Base-by-base conservation (phyloP, 2,888 invertebrate species). In the Pilophorus perplexus region DNA sequence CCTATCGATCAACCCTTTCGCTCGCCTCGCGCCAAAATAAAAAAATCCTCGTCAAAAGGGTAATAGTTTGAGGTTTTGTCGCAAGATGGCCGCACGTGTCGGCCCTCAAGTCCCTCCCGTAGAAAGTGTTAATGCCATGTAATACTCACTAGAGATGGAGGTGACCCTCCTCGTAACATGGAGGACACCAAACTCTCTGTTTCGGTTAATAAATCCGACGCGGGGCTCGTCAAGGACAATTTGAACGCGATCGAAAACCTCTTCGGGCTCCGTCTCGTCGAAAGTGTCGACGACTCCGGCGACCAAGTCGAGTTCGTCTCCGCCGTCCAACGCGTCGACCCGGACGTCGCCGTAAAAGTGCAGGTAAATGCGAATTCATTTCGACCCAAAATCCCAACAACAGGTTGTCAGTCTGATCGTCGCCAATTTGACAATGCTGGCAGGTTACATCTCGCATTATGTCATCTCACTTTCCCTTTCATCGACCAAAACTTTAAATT, bases 51-150 rank as follows among this genome's bases (percentile, higher is more conserved):
- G n/a, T n/a, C n/a, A n/a, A n/a, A n/a, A n/a, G n/a, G n/a, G 42
- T 42, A 10, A 37, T 55, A 55, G 55, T 55, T 55, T 22, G 4
- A 8, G 22, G 12, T 16, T 22, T 38, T 18, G 38, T 55, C 55
- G 55, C 55, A 55, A 55, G 55, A 55, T 55, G 55, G 55, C 55
- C 38, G 38, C 16, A 54, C 16, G 54, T 28, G 54, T 18, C 22
- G 12, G 28, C 38, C n/a, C 37, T 38, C 33, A 38, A 38, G 23
- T 38, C 38, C 38, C 33, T 12, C 12, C 55, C 10, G 55, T 55
- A 12, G 55, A 55, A 55, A 55, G 55, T 12, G 55, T 37, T 37
- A 55, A 55, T 38, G 23, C 55, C 55, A 55, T 55, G 55, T 55
- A 55, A 55, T 5, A 38, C 16, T 5, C n/a, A 20, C 12, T 18